Evolutionary conservation across 2,888 invertebrate species (phyloP), one percentile per base, ranked within the genome.

Genomic region (Chymomyza procnemis): DNA sequence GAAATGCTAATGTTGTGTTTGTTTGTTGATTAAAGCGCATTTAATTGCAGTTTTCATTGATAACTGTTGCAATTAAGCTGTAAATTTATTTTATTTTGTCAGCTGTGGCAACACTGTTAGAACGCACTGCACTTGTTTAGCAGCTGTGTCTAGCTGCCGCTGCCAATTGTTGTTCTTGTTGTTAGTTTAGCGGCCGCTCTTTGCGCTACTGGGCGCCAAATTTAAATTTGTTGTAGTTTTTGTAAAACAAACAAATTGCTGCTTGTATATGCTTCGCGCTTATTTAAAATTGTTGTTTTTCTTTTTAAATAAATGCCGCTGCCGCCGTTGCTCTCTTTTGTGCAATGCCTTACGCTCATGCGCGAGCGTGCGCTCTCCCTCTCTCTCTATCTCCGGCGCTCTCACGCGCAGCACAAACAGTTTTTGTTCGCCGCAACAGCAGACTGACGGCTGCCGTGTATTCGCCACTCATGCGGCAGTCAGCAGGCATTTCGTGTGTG

Each of bases 41-140:
- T 47, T 16, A 18, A 50, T n/a, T 16, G 4, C 6, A 6, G 21
- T 64, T 59, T 75, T 74, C 63, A 64, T 77, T 77, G 46, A 77
- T 62, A 19, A 54, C 12, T 52, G 56, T 60, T 0, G 9, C 1
- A 47, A 47, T 21, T 41, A 60, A 2, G 16, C 26, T 3, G 5
- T 14, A 8, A n/a, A 54, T 63, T 26, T 16, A 54, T 63, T 26
- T 14, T 55, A 46, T 52, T 34, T 9, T 21, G 18, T 14, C 26
- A 22, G 62, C 46, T 14, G 4, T 2, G 78, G 65, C 65, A 75
- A 65, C 67, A 6, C 61, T 74, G 48, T 50, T 22, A 9, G 6
- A 22, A 16, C 1, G 16, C 14, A 77, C 55, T 50, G 62, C 66
- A 64, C 61, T 73, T 72, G 73, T 64, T 26, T 21, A 64, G 48